Evolutionary conservation across 2,113 vertebrate species (phyloP).

Genomic region (Prionailurus viverrinus): DNA sequence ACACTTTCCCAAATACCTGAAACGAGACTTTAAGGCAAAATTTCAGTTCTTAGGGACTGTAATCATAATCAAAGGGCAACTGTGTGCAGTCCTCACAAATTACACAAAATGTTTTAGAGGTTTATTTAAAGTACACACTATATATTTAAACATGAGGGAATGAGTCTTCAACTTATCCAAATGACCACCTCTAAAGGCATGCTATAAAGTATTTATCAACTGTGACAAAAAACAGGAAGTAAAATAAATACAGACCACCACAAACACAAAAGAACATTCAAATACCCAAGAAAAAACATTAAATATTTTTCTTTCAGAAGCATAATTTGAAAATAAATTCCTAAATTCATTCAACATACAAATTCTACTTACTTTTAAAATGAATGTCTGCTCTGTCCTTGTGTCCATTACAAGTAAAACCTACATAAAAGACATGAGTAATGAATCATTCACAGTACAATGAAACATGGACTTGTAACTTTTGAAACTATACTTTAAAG

Average conservation of each 20-base stretch:
- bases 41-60: neutral
- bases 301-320: neutral
- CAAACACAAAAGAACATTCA: neutral
- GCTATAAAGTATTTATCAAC: neutral
- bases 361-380: slow-evolving; percentile 95
- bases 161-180: neutral
- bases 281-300: neutral
- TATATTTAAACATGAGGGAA: neutral
- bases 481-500: slow-evolving; percentile 26
- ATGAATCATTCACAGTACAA: slow-evolving; percentile 45
- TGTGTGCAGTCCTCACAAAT: neutral
- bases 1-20: slow-evolving; percentile 45
- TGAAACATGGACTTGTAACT: neutral
- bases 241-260: slow-evolving; percentile 34
- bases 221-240: slow-evolving; percentile 16
- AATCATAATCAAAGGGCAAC: neutral
- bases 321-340: slow-evolving; percentile 55
- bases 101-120: neutral
- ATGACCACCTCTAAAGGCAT: neutral
- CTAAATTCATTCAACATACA: slow-evolving; percentile 59
- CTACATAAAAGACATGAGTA: slow-evolving; percentile 85
- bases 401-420: slow-evolving; percentile 99
- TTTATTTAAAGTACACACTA: neutral
- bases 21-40: slow-evolving; percentile 21
- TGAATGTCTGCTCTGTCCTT: slow-evolving; percentile 96